Evolutionary conservation across 2,797 vertebrate species (phyloP), one percentile per base, ranked within the genome.

Genomic region (Streptopelia turtur): DNA sequence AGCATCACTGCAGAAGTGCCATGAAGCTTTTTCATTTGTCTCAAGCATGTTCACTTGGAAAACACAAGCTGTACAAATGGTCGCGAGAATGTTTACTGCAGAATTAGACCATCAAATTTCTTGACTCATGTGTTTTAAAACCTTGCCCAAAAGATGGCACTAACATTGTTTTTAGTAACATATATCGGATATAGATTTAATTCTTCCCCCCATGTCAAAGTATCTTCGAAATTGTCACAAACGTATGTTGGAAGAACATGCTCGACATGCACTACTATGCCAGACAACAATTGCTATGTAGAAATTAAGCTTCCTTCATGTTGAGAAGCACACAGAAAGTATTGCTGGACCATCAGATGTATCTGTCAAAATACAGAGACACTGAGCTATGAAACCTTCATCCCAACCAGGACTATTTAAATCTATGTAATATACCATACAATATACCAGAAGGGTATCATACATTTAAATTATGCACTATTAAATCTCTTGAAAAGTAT

Each of bases 91-190:
- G 68, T 78, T 52, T 87, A 53, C 78, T 59, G 90, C 59, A 79
- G 83, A 87, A 92, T 84, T 70, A 93, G 86, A 93, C 83, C 91
- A 83, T 87, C 81, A 81, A 61, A 81, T 94, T 95, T 83, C 88
- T 94, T 94, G 88, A 96, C 93, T 93, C 96, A 92, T 35, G 90
- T 96, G 94, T 86, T 96, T 97, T 95, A 97, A 97, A 96, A 95
- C 95, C 94, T 97, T 96, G 96, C 96, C 95, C 91, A 96, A 97
- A 97, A 96, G 96, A 97, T 97, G 96, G 96, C 95, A 96, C 96
- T 96, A 96, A 96, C 95, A 96, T 96, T 96, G 95, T 94, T 97
- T 96, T 97, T 83, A 95, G 95, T 90, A 93, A 93, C 80, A 77
- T 96, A 94, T 92, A 93, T 88, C 76, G 55, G 59, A 88, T 97